Base-by-base conservation (phyloP, 92 coral and sea anemone species). In the Zoanthus solanderi region DNA sequence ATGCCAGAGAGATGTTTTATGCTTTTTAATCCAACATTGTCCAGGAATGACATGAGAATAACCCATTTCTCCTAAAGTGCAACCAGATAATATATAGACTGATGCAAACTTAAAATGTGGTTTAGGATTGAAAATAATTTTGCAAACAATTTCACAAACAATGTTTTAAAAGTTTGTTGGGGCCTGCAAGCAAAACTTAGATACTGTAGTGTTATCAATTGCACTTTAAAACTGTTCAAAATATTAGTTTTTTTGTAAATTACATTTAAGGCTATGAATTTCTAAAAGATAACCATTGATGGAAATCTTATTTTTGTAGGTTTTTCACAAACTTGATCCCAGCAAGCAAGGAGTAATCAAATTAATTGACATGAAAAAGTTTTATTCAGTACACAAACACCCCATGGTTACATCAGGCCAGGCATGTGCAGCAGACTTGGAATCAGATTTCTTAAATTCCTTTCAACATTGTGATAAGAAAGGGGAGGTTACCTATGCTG, bases 401-500 rank as follows among this genome's bases (percentile, higher is more conserved):
- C 99, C 99, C 5, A 88, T 84, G 58, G 99, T 97, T 16, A 31
- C 95, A 44, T 91, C 97, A 89, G 98, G 99, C 52, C 88, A 94
- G 76, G 89, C 92, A 15, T 85, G 79, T 16, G 99, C 95, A 46
- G 84, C 83, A 56, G 97, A 97, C 85, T 92, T 94, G 54, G 93
- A 93, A 56, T 79, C 86, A 17, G 90, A 94, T 58, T 91, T 97
- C 84, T 88, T 93, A 44, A 93, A 92, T 54, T 94, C 97, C 56
- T 97, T 97, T 90, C 93, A 88, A 82, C 91, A 92, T 77, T 95
- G 96, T 81, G 92, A 94, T 75, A 88, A 89, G 86, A 97, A 72
- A 84, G 99, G 96, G 80, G 97, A 97, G 91, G 94, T 97, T 45
- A 92, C 97, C 30, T 97, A 91, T 94, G 97, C 96, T 23, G 99